phyloP scores from a whole-genome alignment of 2,113 vertebrate genomes.

The Ploceus nigricollis region DNA sequence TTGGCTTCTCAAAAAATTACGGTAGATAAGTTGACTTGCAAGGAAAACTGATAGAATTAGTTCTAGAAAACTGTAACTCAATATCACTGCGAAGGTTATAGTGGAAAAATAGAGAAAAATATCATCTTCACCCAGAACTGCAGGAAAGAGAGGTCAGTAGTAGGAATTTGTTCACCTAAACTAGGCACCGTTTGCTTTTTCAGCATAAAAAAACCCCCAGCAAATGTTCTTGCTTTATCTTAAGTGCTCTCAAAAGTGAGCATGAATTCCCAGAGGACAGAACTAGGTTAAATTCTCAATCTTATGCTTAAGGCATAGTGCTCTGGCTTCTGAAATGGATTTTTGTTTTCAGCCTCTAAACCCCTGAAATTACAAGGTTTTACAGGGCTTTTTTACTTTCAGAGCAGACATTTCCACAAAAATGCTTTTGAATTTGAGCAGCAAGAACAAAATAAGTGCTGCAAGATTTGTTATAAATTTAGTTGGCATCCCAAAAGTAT shows the following conservation, averaged over 20 bases:
- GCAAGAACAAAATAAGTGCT: not conserved
- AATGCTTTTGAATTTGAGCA: not conserved
- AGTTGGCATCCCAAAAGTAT: not conserved
- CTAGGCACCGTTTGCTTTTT: not conserved
- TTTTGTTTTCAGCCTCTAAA: not conserved
- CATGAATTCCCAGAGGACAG: not conserved
- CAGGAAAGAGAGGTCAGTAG: not conserved
- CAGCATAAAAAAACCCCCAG: accelerated
- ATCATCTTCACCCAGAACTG: not conserved
- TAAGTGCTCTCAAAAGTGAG: not conserved
- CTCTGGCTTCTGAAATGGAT: not conserved
- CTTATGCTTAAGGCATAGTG: not conserved
- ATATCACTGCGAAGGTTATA: not conserved
- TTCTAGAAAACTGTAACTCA: not conserved
- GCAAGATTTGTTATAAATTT: not conserved
- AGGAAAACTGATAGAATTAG: not conserved
- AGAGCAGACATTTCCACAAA: not conserved
- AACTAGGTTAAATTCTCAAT: not conserved
- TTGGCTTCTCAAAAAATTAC: not conserved
- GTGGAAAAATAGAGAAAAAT: not conserved
- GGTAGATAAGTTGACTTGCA: accelerated
- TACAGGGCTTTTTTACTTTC: not conserved
- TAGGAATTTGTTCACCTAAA: not conserved
- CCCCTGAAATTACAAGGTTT: accelerated
- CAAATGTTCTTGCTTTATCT: not conserved